phyloP scores from a whole-genome alignment of 2,113 vertebrate genomes.

The Miniopterus natalensis region DNA sequence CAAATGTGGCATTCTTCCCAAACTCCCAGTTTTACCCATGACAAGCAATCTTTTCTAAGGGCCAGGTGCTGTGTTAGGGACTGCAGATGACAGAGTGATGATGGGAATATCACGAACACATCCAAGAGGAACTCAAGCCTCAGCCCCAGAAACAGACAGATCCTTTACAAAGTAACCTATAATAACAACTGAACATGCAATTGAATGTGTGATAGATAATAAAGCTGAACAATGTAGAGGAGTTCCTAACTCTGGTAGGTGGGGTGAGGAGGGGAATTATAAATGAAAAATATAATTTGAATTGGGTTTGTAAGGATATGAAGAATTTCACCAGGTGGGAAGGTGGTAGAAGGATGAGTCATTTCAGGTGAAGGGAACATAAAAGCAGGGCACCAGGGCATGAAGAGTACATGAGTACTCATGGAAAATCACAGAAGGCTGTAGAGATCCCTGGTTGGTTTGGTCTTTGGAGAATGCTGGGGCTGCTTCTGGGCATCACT shows the following conservation, averaged over 20 bases:
- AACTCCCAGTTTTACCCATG: not conserved
- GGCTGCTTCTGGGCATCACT: not conserved
- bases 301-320: not conserved
- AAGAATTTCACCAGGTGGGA: constrained; percentile 21
- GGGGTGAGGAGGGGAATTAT: not conserved
- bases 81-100: no score
- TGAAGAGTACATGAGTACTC: not conserved
- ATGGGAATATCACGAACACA: not conserved
- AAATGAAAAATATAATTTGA: not conserved
- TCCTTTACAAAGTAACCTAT: not conserved
- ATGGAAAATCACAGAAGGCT: not conserved
- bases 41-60: not conserved
- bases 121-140: not conserved
- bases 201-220: rapidly evolving
- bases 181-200: not conserved
- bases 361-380: not conserved
- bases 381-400: not conserved
- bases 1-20: not conserved
- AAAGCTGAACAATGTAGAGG: not conserved
- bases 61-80: not conserved
- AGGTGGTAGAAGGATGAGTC: not conserved
- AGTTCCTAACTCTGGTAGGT: not conserved
- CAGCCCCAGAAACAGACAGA: not conserved
- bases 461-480: not conserved
- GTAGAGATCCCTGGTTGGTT: no score